Evolutionary conservation across 2,797 vertebrate genomes (phyloP).

Genomic region (Xenopus petersii): DNA sequence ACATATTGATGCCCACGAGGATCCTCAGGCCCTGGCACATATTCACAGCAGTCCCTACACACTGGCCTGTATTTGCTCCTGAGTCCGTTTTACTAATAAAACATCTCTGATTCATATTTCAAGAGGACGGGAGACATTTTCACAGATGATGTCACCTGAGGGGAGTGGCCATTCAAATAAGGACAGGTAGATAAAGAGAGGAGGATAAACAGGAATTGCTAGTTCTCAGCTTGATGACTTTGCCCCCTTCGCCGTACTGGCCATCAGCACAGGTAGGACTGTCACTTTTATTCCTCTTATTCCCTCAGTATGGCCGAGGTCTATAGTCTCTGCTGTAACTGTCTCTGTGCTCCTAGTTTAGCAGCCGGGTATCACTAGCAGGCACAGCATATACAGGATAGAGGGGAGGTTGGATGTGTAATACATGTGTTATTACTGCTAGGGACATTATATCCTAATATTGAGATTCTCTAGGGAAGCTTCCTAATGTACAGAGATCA

Average conservation of each 20-base stretch:
- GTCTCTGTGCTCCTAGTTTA: not conserved
- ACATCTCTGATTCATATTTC: constrained; percentile 44
- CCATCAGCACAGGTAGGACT: constrained; percentile 37
- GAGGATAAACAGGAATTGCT: constrained; percentile 48
- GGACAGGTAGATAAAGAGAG: constrained; percentile 48
- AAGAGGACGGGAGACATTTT: constrained; percentile 40
- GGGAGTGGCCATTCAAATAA: constrained; percentile 42
- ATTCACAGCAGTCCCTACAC: not conserved
- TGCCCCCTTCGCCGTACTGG: constrained; percentile 36
- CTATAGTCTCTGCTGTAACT: not conserved
- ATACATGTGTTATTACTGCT: too few species aligned
- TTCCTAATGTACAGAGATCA: too few species aligned
- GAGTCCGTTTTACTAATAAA: not conserved
- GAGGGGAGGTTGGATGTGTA: too few species aligned
- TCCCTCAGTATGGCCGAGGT: not conserved
- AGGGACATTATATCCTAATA: too few species aligned
- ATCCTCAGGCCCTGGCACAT: too few species aligned
- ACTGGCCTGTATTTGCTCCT: not conserved
- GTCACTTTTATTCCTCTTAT: constrained; percentile 12
- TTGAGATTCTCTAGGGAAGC: too few species aligned
- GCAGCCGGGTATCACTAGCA: not conserved
- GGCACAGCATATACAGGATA: not conserved
- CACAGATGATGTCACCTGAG: constrained; percentile 45
- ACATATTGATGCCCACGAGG: too few species aligned
- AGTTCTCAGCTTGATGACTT: constrained; percentile 32